Base-by-base conservation (phyloP, 2,113 vertebrate species). In the Acinonyx jubatus region DNA sequence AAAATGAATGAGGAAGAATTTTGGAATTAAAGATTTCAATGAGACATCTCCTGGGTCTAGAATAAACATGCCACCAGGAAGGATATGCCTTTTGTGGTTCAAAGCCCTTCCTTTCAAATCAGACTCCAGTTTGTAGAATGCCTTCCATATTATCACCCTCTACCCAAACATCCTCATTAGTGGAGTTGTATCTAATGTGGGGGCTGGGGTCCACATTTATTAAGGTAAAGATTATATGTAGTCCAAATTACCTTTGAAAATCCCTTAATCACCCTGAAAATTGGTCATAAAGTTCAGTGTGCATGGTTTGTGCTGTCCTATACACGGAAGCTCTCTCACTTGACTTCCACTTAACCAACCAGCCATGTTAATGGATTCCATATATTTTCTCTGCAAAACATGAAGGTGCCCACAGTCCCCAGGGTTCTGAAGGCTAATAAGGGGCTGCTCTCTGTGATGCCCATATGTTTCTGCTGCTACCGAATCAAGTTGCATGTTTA, bases 201-300 rank as follows among this genome's bases (percentile, higher is more conserved):
- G 45, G 11, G 50, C 33, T 61, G 89, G 82, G 31, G 61, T 95
- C 79, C 13, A 61, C 63, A 55, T 38, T 45, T 29, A 41, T 4
- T 27, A 61, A 81, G 63, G 48, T 50, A 6, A 73, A 78, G 73
- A 74, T 41, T 38, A 61, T 16, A 66, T 31, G 45, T 31, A 6
- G 52, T 95, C 52, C 66, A 61, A 87, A 94, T 78, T 12, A 87
- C 78, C 79, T 79, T 66, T 52, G 73, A 38, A 85, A 78, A 86
- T 81, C 57, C 65, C 71, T 96, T 85, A n/a, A 52, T 85, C 31
- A 12, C 45, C 68, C 41, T 86, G 87, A 85, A 73, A 41, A 93
- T 31, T 25, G 18, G 52, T 27, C 33, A 15, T n/a, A 14, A 78
- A 73, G 83, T 38, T 25, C 23, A 61, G 25, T 7, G 12, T 18